These are phyloP conservation scores for Columbina picui DNA, from an alignment of 2,113 vertebrate genomes.

Conservation along the genomic window DNA sequence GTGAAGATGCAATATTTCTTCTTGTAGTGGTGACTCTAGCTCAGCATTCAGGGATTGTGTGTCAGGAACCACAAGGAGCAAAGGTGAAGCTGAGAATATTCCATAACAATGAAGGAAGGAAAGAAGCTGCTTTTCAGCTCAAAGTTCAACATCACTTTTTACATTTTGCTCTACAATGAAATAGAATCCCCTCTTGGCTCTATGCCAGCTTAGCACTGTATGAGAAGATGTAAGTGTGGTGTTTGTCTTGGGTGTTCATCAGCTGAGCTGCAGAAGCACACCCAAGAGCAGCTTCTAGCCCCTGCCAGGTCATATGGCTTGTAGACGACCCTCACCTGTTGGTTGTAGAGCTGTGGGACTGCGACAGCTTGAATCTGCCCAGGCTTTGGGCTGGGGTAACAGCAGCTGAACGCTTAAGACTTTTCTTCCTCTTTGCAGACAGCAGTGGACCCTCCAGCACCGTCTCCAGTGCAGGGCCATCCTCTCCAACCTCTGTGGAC, in stretches of 20 bases:
- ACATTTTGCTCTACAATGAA: not conserved
- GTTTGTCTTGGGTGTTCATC: not conserved
- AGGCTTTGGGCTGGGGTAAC: not conserved
- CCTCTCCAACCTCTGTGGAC: conserved; percentile 88
- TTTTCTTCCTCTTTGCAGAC: conserved; percentile 80
- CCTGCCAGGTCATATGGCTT: not conserved
- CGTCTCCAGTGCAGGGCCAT: conserved; percentile 93
- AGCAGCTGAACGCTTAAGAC: not conserved
- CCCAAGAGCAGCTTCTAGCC: not conserved
- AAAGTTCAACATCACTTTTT: not conserved
- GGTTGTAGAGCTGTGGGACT: not conserved
- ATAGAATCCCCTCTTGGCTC: not conserved
- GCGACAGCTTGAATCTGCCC: not conserved
- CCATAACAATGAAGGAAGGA: not conserved
- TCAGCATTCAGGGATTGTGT: not conserved
- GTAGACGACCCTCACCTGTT: not conserved
- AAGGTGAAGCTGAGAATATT: not conserved
- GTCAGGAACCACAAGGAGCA: not conserved
- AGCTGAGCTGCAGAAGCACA: not conserved
- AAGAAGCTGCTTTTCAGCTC: not conserved
- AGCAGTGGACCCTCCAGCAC: conserved; percentile 97
- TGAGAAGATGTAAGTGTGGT: not conserved
- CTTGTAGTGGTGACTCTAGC: not conserved
- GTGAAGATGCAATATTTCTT: not conserved
- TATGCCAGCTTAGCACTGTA: not conserved